These are phyloP conservation scores for Schizothorax lantsangensis DNA, from an alignment of 2,797 vertebrate species.

Conservation along the genomic window DNA sequence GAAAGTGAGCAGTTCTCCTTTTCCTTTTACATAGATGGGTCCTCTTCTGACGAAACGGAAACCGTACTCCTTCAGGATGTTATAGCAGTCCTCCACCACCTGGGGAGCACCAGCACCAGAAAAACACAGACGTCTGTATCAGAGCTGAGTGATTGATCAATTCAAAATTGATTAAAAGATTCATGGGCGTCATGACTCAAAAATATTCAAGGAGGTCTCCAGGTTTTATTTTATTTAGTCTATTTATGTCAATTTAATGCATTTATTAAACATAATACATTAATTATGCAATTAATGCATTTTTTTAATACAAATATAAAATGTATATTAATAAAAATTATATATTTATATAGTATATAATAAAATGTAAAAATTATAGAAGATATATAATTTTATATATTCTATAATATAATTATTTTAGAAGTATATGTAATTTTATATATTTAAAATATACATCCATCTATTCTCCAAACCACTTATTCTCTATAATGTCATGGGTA, in stretches of 20 bases:
- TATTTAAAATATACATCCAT: background rate
- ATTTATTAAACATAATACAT: background rate
- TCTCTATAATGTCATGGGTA: too few species aligned
- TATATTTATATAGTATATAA: background rate
- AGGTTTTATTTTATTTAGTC: background rate
- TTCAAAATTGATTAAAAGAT: background rate
- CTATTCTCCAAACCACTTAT: background rate
- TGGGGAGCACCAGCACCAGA: slow-evolving; percentile 62
- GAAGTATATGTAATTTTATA: background rate
- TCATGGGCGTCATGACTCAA: background rate
- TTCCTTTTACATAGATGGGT: slow-evolving; percentile 93
- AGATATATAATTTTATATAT: too few species aligned
- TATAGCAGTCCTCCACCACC: slow-evolving; percentile 93
- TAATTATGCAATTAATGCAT: too few species aligned
- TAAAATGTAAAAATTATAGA: background rate
- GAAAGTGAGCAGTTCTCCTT: slow-evolving; percentile 94
- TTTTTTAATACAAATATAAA: background rate
- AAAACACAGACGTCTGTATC: background rate
- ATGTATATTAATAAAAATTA: background rate
- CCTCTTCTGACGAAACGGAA: slow-evolving; percentile 93
- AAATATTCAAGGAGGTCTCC: background rate
- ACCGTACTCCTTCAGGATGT: slow-evolving; percentile 89
- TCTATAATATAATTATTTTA: too few species aligned
- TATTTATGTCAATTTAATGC: background rate
- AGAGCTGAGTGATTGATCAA: background rate